Evolutionary conservation across 2,888 invertebrate species (phyloP).

Genomic region (Pseudanteris insignis): DNA sequence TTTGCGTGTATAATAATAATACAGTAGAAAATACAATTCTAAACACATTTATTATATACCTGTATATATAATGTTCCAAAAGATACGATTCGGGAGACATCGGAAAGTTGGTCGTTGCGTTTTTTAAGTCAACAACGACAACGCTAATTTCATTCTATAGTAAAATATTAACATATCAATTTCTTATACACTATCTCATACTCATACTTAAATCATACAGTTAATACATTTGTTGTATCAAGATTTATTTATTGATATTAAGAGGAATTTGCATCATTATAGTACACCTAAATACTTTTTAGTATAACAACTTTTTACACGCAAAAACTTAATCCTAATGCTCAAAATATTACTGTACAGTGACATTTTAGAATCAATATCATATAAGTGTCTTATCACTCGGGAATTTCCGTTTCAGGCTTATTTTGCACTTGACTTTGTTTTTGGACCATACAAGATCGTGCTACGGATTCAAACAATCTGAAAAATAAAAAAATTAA

Average conservation of each 20-base stretch:
- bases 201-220: conserved; percentile 38
- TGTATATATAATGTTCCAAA: conserved; percentile 50
- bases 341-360: conserved; percentile 61
- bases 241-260: conserved; percentile 38
- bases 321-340: conserved; percentile 49
- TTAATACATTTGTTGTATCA: conserved; percentile 42
- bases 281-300: too few relatives aligned
- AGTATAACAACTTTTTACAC: too few relatives aligned
- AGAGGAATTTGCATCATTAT: conserved; percentile 55
- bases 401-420: conserved; percentile 74
- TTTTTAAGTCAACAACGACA: conserved; percentile 56
- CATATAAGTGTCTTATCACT: conserved; percentile 69
- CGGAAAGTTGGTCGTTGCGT: conserved; percentile 53
- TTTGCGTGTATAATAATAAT: conserved; percentile 44
- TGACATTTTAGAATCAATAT: conserved; percentile 47
- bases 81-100: conserved; percentile 59
- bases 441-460: conserved; percentile 92
- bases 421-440: conserved; percentile 70
- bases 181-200: conserved; percentile 54
- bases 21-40: conserved; percentile 51
- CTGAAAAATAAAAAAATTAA: conserved; percentile 69
- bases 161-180: conserved; percentile 65
- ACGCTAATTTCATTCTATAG: conserved; percentile 53
- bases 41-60: conserved; percentile 50
- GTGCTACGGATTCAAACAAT: conserved; percentile 94